Percentiles rank a stretch among this genome's conserved stretches.
Conservation (phyloP, 2,888 invertebrate species). For the Ophonus ardosiacus region DNA sequence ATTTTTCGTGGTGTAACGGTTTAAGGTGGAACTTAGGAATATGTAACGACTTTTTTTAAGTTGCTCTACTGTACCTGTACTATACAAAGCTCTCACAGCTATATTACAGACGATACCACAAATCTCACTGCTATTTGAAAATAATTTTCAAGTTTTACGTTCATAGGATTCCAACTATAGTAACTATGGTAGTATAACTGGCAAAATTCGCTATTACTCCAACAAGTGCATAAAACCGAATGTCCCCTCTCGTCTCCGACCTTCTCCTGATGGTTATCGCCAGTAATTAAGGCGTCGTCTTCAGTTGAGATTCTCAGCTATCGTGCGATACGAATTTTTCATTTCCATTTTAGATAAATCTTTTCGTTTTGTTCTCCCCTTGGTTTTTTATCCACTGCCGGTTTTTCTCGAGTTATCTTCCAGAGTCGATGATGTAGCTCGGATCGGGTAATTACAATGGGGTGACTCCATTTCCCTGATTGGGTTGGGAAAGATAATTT, state of each 20-base stretch:
- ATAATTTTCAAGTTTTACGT: neutral
- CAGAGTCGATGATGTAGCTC: constrained; percentile 17
- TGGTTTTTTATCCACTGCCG: constrained; percentile 32
- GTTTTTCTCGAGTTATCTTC: constrained; percentile 42
- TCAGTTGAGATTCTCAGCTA: constrained; percentile 19
- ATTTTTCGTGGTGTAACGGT: too few relatives aligned
- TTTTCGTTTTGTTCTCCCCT: constrained; percentile 62
- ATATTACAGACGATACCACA: too few relatives aligned
- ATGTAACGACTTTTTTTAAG: too few relatives aligned
- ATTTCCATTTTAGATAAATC: constrained; percentile 66
- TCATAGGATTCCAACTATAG: neutral
- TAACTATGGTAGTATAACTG: neutral
- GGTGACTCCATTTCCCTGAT: constrained; percentile 16
- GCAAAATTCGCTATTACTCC: neutral
- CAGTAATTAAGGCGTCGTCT: constrained; percentile 60
- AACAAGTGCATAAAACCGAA: constrained; percentile 18
- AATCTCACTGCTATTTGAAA: too few relatives aligned
- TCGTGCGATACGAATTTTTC: constrained; percentile 63
- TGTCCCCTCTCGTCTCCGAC: neutral
- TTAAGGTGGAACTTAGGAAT: too few relatives aligned
- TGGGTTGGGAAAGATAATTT: neutral
- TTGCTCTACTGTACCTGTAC: too few relatives aligned
- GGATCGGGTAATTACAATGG: constrained; percentile 45
- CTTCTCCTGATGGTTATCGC: constrained; percentile 51
- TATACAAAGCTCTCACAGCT: too few relatives aligned